A percentile compares a stretch with the other conserved stretches of the same genome.
Conservation (phyloP, 2,797 vertebrate species). For the Eulemur mongoz region DNA sequence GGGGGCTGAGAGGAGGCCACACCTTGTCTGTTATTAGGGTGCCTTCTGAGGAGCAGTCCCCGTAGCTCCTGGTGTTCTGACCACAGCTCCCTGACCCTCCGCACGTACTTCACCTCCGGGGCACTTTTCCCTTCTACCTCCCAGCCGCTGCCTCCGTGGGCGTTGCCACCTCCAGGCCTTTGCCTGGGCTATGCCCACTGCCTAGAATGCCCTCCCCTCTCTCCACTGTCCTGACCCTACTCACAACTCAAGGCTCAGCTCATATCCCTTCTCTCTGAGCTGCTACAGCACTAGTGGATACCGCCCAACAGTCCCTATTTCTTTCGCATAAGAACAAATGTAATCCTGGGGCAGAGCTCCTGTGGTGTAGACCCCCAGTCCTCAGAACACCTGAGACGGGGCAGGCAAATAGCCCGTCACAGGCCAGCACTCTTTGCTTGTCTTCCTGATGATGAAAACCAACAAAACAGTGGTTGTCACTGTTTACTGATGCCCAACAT, state of each 20-base stretch:
- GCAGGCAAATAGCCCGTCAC: not conserved
- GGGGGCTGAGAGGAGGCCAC: not conserved
- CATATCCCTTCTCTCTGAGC: not conserved
- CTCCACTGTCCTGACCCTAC: too few species aligned
- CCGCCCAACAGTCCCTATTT: not conserved
- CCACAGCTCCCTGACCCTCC: too few species aligned
- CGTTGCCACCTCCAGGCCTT: not conserved
- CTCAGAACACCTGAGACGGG: not conserved
- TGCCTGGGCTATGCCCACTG: rapidly evolving
- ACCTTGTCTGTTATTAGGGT: rapidly evolving
- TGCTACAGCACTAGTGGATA: rapidly evolving
- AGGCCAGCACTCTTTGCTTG: not conserved
- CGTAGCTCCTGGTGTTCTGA: too few species aligned
- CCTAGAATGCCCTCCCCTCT: not conserved
- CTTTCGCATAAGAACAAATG: rapidly evolving
- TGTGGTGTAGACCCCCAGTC: not conserved
- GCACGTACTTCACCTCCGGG: too few species aligned
- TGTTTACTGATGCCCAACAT: rapidly evolving
- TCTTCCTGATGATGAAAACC: not conserved
- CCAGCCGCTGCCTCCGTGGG: too few species aligned
- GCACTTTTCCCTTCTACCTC: not conserved
- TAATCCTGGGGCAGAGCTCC: not conserved
- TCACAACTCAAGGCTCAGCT: not conserved
- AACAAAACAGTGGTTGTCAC: too few species aligned
- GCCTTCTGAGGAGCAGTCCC: not conserved